Base-by-base conservation (phyloP, 92 coral and sea anemone species). In the Umimayanthus chanpuru region DNA sequence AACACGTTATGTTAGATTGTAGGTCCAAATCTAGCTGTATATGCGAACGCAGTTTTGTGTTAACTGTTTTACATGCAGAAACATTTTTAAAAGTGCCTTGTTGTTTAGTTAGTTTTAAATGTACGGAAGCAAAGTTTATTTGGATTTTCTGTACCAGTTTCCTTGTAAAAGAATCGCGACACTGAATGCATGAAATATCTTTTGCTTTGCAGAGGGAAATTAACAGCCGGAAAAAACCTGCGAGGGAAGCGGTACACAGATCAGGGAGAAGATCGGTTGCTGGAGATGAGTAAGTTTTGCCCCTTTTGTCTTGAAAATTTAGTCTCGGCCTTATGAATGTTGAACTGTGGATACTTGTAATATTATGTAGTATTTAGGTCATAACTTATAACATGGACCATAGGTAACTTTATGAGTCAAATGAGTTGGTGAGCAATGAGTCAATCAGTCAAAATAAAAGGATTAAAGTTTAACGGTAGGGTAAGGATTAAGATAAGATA, bases 191-290 rank as follows among this genome's bases (percentile, higher is more conserved):
- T 16, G 40, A 58, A 26, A 61, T 53, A 53, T 9, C n/a, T 25
- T 40, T 68, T 66, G 8, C 3, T 76, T 84, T 77, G 67, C 88
- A 92, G 94, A 92, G 90, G 38, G 94, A 92, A 56, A 89, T 92
- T 29, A 85, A 82, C 70, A 73, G 68, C 68, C 7, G 94, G 21
- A 92, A 92, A 73, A 92, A 92, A 70, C 92, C 94, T 18, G 20
- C 81, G 11, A 85, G 86, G n/a, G 90, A 89, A 23, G 82, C 74
- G 32, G 73, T 91, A 61, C 89, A 86, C 70, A 73, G 94, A 38
- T 81, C 93, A 18, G 86, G 88, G 9, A 77, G 94, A 77, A 92
- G 87, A 73, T 92, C 94, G 25, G 94, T 92, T 58, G 94, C 92
- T 49, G 90, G 92, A 4, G 94, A 92, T 78, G 80, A 86, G 94